Base-by-base conservation (phyloP, 2,888 invertebrate genomes). In the Drosophila parthenogenetica region DNA sequence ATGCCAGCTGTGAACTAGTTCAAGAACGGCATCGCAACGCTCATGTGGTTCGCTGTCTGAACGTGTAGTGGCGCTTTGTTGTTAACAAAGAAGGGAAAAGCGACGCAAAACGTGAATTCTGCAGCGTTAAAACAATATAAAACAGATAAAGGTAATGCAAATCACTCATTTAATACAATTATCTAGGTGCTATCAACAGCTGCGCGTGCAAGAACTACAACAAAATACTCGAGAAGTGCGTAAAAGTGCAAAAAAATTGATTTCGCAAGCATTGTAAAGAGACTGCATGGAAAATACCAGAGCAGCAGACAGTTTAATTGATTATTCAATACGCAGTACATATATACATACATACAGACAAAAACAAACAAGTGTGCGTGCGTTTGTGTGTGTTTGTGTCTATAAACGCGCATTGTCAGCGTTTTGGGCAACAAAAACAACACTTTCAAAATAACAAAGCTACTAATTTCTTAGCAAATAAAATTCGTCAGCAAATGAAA, bases 261-360 rank as follows among this genome's bases (percentile, higher is more conserved):
- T 74, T 84, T 81, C 66, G 59, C 60, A 67, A 84, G 32, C 19
- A 22, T 39, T 45, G 46, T 40, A 60, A 70, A 54, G 43, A 49
- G 43, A 16, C n/a, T 60, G 60, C 51, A 67, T 72, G 57, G 75
- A 77, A 83, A 79, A 85, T 72, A 49, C 81, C 81, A 87, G 84
- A 75, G 87, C 73, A 50, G 42, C 42, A 22, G 58, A 14, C 66
- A 74, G 61, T 85, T 85, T 73, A 87, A 83, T 83, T 83, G 83
- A 83, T 83, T 83, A 83, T 83, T 83, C 88, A 83, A 83, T 87
- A 83, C 87, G 77, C 67, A 83, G 81, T 69, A 86, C 73, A 75
- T 63, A 45, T 39, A 61, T 48, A 63, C 46, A 5, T 60, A 64
- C 25, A 19, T 43, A 25, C 42, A 48, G 40, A 49, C 32, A 48